Percentiles rank a stretch among this genome's conserved stretches.
These are phyloP conservation scores for Bugulina stolonifera DNA, from an alignment of 2,888 invertebrate species.

Conservation along the genomic window DNA sequence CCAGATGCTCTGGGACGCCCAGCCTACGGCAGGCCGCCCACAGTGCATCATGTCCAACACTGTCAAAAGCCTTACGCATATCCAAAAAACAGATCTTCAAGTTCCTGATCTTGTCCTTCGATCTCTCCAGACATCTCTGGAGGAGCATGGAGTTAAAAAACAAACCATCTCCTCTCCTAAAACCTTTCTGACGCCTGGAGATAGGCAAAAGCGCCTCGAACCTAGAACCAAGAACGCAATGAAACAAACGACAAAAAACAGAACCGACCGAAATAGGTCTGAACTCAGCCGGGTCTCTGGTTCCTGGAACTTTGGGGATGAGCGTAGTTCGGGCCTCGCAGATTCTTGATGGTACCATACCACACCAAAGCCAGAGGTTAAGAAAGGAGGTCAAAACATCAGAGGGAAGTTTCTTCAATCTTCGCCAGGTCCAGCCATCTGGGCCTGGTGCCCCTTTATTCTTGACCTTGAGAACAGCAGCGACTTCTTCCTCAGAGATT, in stretches of 20 bases:
- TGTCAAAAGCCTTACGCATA: conserved; percentile 13
- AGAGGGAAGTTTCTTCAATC: background rate
- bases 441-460: background rate
- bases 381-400: background rate
- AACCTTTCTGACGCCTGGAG: background rate
- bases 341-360: background rate
- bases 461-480: background rate
- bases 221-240: background rate
- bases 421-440: background rate
- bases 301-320: background rate
- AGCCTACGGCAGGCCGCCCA: conserved; percentile 3
- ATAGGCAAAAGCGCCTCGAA: background rate
- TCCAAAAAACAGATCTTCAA: background rate
- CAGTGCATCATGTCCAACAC: background rate
- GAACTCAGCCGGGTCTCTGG: background rate
- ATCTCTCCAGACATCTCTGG: background rate
- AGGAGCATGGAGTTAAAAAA: conserved; percentile 10
- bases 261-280: background rate
- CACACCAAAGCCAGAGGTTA: background rate
- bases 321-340: background rate
- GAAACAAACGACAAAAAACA: background rate
- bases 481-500: background rate
- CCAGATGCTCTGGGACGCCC: background rate
- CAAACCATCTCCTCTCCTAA: conserved; percentile 2
- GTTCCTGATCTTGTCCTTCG: background rate